Conservation (phyloP, 2,113 vertebrate species). For the Dipodomys merriami region DNA sequence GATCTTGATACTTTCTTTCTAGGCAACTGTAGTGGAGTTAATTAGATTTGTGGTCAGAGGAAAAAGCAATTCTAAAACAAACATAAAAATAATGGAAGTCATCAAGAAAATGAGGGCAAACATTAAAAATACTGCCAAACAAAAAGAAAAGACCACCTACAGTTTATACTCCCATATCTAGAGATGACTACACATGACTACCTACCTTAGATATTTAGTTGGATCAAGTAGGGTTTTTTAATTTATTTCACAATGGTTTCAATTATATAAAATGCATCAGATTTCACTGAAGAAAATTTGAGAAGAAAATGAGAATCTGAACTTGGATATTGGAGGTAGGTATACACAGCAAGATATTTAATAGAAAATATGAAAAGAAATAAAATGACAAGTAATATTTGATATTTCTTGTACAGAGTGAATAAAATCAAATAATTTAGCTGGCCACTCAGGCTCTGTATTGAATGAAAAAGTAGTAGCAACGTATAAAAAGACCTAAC, state of each 20-base stretch:
- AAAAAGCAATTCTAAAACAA: constrained; percentile 50
- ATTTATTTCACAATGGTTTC: neutral
- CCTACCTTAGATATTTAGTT: neutral
- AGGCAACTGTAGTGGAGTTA: neutral
- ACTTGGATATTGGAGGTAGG: neutral
- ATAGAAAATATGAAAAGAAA: neutral
- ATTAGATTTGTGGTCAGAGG: constrained; percentile 34
- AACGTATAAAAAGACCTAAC: neutral
- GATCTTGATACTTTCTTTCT: constrained; percentile 27
- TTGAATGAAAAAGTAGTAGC: neutral
- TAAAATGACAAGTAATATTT: neutral
- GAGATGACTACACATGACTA: neutral
- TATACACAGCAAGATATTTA: neutral
- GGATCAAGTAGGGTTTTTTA: neutral
- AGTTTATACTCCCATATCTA: neutral
- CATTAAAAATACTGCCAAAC: constrained; percentile 36
- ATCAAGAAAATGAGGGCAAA: neutral
- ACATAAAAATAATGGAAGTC: neutral
- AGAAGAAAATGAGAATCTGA: neutral
- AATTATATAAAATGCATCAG: neutral
- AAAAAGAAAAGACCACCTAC: constrained; percentile 2
- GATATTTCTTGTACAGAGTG: neutral
- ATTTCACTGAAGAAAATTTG: constrained; percentile 12
- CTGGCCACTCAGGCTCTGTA: neutral
- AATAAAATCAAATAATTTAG: constrained; percentile 32